A percentile compares a stretch with the other conserved stretches of the same genome.
Evolutionary conservation across 2,113 vertebrate genomes (phyloP).

Genomic region (Trogon surrucura): DNA sequence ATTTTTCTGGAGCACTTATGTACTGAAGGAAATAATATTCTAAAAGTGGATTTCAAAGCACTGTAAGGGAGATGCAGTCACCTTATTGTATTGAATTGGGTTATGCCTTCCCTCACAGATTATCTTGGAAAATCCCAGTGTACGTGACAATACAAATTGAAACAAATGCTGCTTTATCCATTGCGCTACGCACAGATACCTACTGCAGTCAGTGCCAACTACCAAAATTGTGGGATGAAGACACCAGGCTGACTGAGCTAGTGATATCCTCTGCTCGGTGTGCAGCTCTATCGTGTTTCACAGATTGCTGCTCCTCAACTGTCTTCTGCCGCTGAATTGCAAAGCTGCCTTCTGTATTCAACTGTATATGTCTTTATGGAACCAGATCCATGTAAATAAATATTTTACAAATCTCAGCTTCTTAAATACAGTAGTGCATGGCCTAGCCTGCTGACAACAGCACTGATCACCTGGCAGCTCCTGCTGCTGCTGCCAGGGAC

Average conservation of each 20-base stretch:
- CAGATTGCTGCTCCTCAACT: neutral
- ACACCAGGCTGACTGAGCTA: fast-evolving
- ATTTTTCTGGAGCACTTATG: neutral
- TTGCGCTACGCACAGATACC: neutral
- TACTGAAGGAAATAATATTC: neutral
- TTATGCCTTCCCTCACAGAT: neutral
- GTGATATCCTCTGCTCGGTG: neutral
- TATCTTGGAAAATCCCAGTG: neutral
- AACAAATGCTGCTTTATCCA: neutral
- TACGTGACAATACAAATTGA: neutral
- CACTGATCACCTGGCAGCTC: neutral
- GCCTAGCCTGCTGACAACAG: neutral
- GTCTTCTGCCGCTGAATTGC: neutral
- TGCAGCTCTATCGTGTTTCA: neutral
- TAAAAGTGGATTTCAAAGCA: neutral
- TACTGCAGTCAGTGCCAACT: neutral
- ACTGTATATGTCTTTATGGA: neutral
- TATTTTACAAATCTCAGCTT: neutral
- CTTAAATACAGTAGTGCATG: neutral
- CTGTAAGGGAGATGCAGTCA: neutral
- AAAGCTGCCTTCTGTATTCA: neutral
- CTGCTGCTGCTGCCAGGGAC: neutral
- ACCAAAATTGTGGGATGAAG: neutral
- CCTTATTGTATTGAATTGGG: neutral
- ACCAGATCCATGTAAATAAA: neutral